Evolutionary conservation across 1,140 invertebrate genomes (phyloP).

Genomic region (Rhizoglyphus robini): DNA sequence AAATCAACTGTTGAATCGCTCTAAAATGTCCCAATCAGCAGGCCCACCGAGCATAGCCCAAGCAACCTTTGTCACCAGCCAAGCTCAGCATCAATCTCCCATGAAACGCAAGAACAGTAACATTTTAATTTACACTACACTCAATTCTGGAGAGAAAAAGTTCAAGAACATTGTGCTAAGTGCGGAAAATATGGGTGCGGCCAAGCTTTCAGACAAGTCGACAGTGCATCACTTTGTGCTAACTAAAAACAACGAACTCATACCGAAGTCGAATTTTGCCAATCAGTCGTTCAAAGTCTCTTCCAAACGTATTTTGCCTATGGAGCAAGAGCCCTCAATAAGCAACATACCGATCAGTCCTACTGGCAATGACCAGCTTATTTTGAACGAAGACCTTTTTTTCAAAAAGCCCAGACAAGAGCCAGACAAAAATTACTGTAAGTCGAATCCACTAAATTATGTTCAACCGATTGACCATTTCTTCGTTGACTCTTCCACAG

Average conservation of each 20-base stretch:
- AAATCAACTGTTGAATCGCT: not conserved
- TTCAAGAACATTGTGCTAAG: conserved; percentile 5
- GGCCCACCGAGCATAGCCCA: not conserved
- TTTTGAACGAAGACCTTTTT: not conserved
- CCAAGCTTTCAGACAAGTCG: not conserved
- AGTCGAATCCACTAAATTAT: not conserved
- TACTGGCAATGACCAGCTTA: not conserved
- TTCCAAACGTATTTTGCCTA: not conserved
- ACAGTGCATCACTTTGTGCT: conserved; percentile 9
- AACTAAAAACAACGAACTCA: conserved; percentile 9
- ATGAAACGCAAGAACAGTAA: conserved; percentile 16
- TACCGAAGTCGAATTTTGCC: not conserved
- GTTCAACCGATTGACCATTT: not conserved
- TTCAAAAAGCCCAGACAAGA: conserved; percentile 11
- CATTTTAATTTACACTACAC: conserved; percentile 4
- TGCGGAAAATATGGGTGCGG: not conserved
- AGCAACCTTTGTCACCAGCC: not conserved
- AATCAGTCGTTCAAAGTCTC: conserved; percentile 9
- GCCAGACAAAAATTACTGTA: conserved; percentile 3
- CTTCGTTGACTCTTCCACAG: not conserved
- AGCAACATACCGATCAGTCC: not conserved
- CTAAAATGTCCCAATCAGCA: not conserved
- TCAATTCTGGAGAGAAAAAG: conserved; percentile 6
- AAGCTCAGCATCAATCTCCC: not conserved
- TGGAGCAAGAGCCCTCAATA: not conserved